A percentile compares a stretch with the other conserved stretches of the same genome.
Conservation (phyloP, 2,113 vertebrate species). For the Steatornis caripensis region DNA sequence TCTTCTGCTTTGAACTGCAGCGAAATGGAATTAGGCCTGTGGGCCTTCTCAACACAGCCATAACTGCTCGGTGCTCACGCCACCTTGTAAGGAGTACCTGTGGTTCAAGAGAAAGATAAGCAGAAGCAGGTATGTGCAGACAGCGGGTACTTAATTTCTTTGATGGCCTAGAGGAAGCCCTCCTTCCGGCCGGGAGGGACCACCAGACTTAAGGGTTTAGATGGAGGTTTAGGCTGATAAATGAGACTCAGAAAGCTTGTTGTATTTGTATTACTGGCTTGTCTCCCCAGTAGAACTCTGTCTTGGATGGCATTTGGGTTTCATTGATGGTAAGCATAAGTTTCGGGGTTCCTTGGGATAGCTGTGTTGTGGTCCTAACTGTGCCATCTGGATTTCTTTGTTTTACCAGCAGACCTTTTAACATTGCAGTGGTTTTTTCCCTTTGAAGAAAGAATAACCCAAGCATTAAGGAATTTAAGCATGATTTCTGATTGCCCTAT, state of each 20-base stretch:
- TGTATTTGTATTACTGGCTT: neutral
- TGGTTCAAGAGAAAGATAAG: neutral
- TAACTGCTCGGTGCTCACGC: neutral
- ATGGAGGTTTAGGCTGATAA: neutral
- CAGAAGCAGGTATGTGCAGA: neutral
- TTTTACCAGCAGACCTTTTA: neutral
- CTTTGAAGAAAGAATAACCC: neutral
- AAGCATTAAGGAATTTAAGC: neutral
- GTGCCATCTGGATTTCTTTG: neutral
- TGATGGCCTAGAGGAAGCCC: neutral
- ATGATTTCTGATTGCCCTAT: neutral
- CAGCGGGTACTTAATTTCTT: neutral
- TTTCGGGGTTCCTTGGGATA: neutral
- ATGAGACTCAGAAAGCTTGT: neutral
- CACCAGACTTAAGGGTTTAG: neutral
- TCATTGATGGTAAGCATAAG: neutral
- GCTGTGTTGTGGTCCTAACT: neutral
- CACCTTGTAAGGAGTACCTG: neutral
- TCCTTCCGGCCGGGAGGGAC: neutral
- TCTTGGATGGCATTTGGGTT: neutral
- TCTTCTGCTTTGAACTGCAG: neutral
- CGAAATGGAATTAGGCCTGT: neutral
- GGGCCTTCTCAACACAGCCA: neutral
- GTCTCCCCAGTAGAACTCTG: neutral
- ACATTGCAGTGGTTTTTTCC: too few species aligned